phyloP scores from a whole-genome alignment of 1,140 invertebrate species.

The Trachymyrmex cornetzi region DNA sequence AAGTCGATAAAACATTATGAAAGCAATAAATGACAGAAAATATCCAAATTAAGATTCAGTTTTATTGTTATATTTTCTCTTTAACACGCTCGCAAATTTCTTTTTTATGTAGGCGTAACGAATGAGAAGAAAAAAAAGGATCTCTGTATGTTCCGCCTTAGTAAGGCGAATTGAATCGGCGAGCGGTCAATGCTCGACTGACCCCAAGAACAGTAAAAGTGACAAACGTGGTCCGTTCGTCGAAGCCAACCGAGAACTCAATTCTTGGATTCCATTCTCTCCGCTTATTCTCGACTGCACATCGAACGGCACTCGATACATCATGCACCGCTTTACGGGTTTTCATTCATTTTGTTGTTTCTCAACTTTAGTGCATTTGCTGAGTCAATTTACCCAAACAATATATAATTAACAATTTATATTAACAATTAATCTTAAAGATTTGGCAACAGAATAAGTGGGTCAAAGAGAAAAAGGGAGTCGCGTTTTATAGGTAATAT shows the following conservation, averaged over 20 bases:
- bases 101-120: neutral
- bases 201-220: slow-evolving; percentile 85
- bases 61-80: neutral
- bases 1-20: neutral
- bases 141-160: slow-evolving; percentile 62
- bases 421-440: neutral
- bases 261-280: slow-evolving; percentile 65
- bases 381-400: neutral
- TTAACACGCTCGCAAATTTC: neutral
- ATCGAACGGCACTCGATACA: slow-evolving; percentile 40
- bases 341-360: slow-evolving; percentile 22
- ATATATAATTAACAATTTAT: neutral
- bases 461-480: no score
- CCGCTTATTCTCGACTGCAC: slow-evolving; percentile 35
- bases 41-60: neutral
- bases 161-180: slow-evolving; percentile 70
- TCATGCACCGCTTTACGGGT: slow-evolving; percentile 23
- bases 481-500: neutral
- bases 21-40: neutral
- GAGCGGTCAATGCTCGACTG: slow-evolving; percentile 84
- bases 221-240: slow-evolving; percentile 74
- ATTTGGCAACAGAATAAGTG: neutral
- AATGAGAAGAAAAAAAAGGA: slow-evolving; percentile 35
- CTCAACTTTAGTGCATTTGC: neutral
- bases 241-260: slow-evolving; percentile 65